A percentile compares a stretch with the other conserved stretches of the same genome.
Conservation (phyloP, 2,113 vertebrate genomes). For the Cardinalis cardinalis region DNA sequence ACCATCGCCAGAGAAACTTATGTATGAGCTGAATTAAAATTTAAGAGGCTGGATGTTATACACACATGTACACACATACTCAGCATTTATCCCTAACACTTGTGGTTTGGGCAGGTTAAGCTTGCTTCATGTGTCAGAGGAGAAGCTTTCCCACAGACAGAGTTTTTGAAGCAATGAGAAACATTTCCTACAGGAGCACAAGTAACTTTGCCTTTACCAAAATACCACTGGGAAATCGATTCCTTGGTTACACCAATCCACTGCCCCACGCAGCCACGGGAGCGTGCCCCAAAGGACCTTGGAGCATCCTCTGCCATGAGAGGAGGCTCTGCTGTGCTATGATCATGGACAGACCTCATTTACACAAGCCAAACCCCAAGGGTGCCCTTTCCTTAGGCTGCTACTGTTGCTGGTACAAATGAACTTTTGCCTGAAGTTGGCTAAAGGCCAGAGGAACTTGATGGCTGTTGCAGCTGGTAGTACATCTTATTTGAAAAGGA, state of each 20-base stretch:
- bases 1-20: conserved; percentile 30
- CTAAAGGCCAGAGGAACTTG: not conserved
- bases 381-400: not conserved
- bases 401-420: conserved; percentile 13
- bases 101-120: not conserved
- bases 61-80: not conserved
- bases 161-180: not conserved
- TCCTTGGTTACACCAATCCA: not conserved
- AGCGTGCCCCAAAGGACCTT: not conserved
- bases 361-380: not conserved
- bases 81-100: not conserved
- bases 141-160: not conserved
- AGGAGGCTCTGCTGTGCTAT: not conserved
- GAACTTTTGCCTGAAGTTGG: not conserved
- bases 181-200: not conserved
- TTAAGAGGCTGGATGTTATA: conserved; percentile 2
- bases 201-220: not conserved
- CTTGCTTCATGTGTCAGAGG: not conserved
- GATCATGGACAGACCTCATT: not conserved
- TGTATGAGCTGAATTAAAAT: conserved; percentile 47
- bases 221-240: not conserved
- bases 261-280: not conserved
- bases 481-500: not conserved
- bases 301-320: not conserved
- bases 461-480: not conserved